These are phyloP conservation scores for Hemicentrotus pulcherrimus DNA, from an alignment of 35 echinoderm and acorn worm genomes.

Conservation along the genomic window DNA sequence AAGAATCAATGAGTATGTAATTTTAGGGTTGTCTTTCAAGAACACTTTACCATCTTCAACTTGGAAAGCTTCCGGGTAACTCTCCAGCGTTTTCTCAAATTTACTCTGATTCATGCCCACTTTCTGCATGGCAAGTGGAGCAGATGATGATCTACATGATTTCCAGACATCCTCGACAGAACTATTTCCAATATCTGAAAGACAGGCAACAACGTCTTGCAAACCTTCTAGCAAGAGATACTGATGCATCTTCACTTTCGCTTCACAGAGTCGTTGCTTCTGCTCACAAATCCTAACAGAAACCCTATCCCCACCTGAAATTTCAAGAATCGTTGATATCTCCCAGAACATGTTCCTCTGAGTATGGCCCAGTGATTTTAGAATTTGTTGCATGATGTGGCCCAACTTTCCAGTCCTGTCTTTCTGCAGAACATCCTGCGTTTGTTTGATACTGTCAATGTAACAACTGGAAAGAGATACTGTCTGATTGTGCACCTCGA, in stretches of 20 bases:
- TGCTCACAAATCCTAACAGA: not conserved
- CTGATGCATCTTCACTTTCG: slow-evolving; percentile 1
- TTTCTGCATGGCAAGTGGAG: not conserved
- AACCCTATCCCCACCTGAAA: not conserved
- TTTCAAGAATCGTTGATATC: not conserved
- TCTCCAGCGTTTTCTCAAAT: not conserved
- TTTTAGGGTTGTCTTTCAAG: not conserved
- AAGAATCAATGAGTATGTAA: not conserved
- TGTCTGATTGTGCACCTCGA: not conserved
- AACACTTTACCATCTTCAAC: not conserved
- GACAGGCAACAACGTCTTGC: not conserved
- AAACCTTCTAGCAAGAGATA: not conserved
- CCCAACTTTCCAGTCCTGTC: not conserved
- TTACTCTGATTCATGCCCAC: not conserved
- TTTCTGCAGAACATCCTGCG: not conserved
- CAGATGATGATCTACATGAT: not conserved
- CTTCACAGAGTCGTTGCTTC: not conserved
- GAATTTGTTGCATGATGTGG: not conserved
- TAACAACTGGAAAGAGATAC: not conserved
- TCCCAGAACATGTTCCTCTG: not conserved
- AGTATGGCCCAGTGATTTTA: not conserved
- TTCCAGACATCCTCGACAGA: not conserved
- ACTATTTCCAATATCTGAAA: not conserved
- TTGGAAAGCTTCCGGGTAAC: not conserved
- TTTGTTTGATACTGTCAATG: not conserved